Evolutionary conservation across 1,140 invertebrate genomes (phyloP).

Genomic region (Bacillus rossius): DNA sequence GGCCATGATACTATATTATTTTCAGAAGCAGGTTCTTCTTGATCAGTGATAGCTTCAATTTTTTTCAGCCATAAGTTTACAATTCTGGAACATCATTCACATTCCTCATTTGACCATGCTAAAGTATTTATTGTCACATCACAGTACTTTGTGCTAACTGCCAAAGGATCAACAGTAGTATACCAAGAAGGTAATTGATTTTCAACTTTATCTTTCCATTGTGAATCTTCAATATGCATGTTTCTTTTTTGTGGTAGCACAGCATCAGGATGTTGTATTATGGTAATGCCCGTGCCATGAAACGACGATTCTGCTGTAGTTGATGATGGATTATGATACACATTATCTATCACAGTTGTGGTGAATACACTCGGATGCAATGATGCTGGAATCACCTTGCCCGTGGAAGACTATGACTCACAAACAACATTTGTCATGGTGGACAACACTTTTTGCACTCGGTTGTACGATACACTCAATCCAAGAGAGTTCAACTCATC

Average conservation of each 20-base stretch:
- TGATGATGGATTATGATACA: background rate
- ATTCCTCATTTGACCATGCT: too few species aligned
- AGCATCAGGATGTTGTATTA: constrained; percentile 1
- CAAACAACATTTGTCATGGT: too few species aligned
- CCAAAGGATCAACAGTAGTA: background rate
- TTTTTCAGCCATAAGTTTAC: too few species aligned
- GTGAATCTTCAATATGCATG: background rate
- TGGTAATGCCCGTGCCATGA: background rate
- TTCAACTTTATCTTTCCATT: background rate
- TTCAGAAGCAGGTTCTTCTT: too few species aligned
- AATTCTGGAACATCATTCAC: background rate
- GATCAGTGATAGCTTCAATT: too few species aligned
- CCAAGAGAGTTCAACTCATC: too few species aligned
- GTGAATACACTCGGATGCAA: background rate
- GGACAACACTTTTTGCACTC: too few species aligned
- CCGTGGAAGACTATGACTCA: too few species aligned
- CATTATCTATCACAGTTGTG: constrained; percentile 1
- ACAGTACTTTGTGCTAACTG: background rate
- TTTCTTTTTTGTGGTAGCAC: background rate
- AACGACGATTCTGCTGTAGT: constrained; percentile 3
- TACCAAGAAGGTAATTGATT: background rate
- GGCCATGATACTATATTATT: background rate
- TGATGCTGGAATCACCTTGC: too few species aligned
- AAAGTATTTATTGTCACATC: background rate
- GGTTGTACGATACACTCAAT: too few species aligned